These are phyloP conservation scores for Daubentonia madagascariensis DNA, from an alignment of 2,113 vertebrate species.

Conservation along the genomic window DNA sequence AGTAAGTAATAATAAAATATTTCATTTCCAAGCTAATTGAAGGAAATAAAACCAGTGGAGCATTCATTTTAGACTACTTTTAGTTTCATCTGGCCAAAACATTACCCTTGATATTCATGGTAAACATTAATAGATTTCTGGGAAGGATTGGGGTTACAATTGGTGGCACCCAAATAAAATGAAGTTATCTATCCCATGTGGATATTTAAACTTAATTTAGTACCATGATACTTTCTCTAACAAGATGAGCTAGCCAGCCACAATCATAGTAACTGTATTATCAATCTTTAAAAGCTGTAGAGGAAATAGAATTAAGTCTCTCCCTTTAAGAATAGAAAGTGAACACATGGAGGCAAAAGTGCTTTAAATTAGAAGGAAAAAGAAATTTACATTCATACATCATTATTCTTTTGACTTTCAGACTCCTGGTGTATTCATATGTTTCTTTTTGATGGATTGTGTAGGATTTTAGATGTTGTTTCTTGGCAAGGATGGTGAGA, in stretches of 20 bases:
- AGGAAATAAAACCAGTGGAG: background rate
- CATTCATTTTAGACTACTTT: background rate
- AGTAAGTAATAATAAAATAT: background rate
- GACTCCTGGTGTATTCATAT: background rate
- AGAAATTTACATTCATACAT: background rate
- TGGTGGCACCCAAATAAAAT: background rate
- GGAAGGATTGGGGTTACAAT: background rate
- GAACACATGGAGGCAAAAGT: background rate
- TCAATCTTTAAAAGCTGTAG: background rate
- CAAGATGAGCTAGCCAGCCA: background rate
- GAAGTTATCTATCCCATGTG: background rate
- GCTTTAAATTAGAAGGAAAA: background rate
- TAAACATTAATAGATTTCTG: background rate
- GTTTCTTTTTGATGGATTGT: background rate
- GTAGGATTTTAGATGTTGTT: background rate
- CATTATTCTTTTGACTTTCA: conserved; percentile 5
- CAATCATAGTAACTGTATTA: background rate
- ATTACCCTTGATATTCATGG: background rate
- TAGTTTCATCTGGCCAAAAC: background rate
- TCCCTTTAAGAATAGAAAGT: background rate
- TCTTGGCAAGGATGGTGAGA: background rate
- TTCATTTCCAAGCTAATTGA: background rate
- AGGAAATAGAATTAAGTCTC: background rate
- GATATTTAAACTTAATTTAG: background rate
- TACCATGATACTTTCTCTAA: background rate